phyloP scores from a whole-genome alignment of 2,113 vertebrate species.

The Carollia perspicillata region DNA sequence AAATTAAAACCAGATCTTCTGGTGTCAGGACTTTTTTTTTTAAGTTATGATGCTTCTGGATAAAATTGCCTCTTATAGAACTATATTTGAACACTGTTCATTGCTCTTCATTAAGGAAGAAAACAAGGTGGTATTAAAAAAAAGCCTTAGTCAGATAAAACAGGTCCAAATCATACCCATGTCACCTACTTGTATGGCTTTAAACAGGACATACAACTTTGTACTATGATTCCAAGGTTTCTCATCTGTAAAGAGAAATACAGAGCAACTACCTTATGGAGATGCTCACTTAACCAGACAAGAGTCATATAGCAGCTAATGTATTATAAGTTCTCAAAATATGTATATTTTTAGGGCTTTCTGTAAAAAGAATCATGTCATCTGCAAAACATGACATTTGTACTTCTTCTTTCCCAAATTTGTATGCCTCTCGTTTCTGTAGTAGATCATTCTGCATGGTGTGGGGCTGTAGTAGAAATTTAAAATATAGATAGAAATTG shows the following conservation, averaged over 20 bases:
- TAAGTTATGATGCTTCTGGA: neutral
- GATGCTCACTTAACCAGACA: neutral
- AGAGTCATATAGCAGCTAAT: neutral
- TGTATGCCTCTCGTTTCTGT: too few relatives aligned
- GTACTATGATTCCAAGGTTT: neutral
- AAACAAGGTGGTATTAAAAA: neutral
- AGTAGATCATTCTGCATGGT: too few relatives aligned
- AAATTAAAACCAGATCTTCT: neutral
- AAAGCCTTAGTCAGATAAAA: neutral
- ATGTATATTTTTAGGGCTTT: neutral
- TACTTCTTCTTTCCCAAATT: neutral
- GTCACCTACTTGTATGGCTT: neutral
- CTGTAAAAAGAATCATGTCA: neutral
- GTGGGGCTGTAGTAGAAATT: too few relatives aligned
- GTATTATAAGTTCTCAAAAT: neutral
- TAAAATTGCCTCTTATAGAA: neutral
- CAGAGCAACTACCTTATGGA: neutral
- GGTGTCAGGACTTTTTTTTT: neutral
- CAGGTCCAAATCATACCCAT: neutral
- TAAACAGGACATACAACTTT: neutral
- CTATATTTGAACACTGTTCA: neutral
- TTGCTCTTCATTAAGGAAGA: neutral
- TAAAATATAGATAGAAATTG: too few relatives aligned
- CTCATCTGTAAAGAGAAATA: neutral
- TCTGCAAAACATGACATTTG: neutral